Base-by-base conservation (phyloP, 2,888 invertebrate species). In the Sarcophaga caerulescens region DNA sequence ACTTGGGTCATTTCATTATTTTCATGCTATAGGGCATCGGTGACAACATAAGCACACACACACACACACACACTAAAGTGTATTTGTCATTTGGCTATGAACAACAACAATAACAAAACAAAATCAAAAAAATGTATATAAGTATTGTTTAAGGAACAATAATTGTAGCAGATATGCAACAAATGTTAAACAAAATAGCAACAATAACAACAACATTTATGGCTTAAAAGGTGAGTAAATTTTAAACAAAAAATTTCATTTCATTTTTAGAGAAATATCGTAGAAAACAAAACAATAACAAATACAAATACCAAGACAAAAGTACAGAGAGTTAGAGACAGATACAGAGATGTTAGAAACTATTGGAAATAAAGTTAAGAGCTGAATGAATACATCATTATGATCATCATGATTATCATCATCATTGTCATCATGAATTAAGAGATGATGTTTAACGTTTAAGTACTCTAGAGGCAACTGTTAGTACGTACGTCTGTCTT, bases 371-470 rank as follows among this genome's bases (percentile, higher is more conserved):
- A 66, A 69, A 65, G 45, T 74, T 47, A 84, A 84, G 84, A 84
- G 79, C 35, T 69, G 65, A 75, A 79, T 79, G 65, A 70, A 75
- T 79, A 84, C 60, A 70, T 84, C 74, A 84, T 44, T 52, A 52
- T 52, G 12, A 52, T 12, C 52, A 17, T 12, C 3, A 17, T 52
- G 12, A 52, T 52, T 1, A 47, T 47, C 12, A 52, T 52, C 17
- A 52, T 52, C 14, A 52, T 35, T 35, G 35, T 76, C 81, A 59
- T 65, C 76, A 71, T 82, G 81, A 82, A 65, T 82, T 82, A 82
- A 76, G 81, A 77, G 82, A 82, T 82, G 82, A 82, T 82, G 77
- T 66, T 71, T 59, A 65, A 60, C 66, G 71, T 66, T 14, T 52
- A 17, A 52, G 52, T 52, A 52, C 52, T 17, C 77, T 82, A 70